Evolutionary conservation across 2,113 vertebrate genomes (phyloP), one percentile per base, ranked within the genome.

Genomic region (Amblyopsis rosae): DNA sequence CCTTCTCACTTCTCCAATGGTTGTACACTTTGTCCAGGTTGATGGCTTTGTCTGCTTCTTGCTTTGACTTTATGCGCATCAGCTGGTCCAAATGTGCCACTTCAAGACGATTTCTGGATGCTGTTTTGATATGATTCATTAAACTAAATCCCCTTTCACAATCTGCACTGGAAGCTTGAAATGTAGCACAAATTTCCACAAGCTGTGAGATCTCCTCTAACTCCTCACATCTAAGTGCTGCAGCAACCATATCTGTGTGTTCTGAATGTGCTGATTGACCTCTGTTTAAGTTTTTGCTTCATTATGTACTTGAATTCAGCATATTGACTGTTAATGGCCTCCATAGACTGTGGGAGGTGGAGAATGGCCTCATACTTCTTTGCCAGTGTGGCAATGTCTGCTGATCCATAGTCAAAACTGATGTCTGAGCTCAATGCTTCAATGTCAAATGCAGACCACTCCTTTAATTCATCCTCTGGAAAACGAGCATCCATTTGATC

Each of bases 371-470:
- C 51, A 8, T 54, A 13, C 51, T 54, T n/a, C 12, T 15, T 54
- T 54, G 15, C 51, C 51, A 16, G 51, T 13, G 51, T 3, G 16
- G 51, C 51, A 54, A 54, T 54, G 12, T 13, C 9, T 54, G 51
- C 16, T 54, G 51, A 54, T 54, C 12, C 51, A 54, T 54, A 54
- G 13, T 54, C 51, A 11, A 54, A 54, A 54, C 51, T 54, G 51
- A 54, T 54, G 51, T 54, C 51, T 13, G 51, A 54, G 51, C 51
- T 54, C 51, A 54, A 54, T 54, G 1, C 6, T 12, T 54, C 51
- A 54, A 54, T 54, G 51, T 11, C 9, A 54, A 54, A 54, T 54
- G 51, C 51, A 54, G 51, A 54, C 51, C 51, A 54, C 10, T 54
- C 49, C 49, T 50, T 50, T 50, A 50, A 50, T 50, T 3, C 49